Percentiles rank a stretch among this genome's conserved stretches.
Evolutionary conservation across 2,888 invertebrate species (phyloP).

Genomic region (Pomacea canaliculata): DNA sequence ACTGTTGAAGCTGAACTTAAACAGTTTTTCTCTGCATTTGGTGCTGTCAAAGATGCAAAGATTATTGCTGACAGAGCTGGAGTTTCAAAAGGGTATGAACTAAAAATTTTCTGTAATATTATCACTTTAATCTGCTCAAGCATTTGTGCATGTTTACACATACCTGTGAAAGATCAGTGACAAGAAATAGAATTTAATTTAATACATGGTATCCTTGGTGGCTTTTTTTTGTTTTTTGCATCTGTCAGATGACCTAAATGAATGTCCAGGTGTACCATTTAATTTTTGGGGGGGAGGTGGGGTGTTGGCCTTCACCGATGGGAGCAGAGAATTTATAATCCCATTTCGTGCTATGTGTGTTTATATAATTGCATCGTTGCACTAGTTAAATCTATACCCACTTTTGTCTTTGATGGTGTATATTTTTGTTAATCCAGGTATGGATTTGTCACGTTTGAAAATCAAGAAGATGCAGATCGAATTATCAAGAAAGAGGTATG

Average conservation of each 20-base stretch:
- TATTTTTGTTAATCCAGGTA: constrained; percentile 71
- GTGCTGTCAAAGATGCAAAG: constrained; percentile 86
- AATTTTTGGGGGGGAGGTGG: neutral
- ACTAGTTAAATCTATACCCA: too few relatives aligned
- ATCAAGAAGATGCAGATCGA: constrained; percentile 82
- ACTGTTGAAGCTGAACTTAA: constrained; percentile 93
- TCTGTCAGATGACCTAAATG: too few relatives aligned
- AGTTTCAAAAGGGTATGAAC: constrained; percentile 83
- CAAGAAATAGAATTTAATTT: too few relatives aligned
- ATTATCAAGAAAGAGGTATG: constrained; percentile 72
- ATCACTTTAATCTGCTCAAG: neutral
- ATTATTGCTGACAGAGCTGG: constrained; percentile 95
- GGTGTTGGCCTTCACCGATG: too few relatives aligned
- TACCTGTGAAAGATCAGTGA: neutral
- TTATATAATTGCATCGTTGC: too few relatives aligned
- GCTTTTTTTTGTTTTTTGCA: too few relatives aligned
- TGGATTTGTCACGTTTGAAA: constrained; percentile 87
- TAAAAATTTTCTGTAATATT: neutral
- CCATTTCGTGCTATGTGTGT: too few relatives aligned
- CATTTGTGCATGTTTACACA: neutral
- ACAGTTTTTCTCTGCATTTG: constrained; percentile 87
- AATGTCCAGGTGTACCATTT: neutral
- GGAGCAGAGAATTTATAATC: too few relatives aligned
- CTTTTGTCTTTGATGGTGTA: too few relatives aligned
- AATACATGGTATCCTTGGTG: too few relatives aligned